Evolutionary conservation across 2,888 invertebrate species (phyloP).

Genomic region (Acronicta psi): DNA sequence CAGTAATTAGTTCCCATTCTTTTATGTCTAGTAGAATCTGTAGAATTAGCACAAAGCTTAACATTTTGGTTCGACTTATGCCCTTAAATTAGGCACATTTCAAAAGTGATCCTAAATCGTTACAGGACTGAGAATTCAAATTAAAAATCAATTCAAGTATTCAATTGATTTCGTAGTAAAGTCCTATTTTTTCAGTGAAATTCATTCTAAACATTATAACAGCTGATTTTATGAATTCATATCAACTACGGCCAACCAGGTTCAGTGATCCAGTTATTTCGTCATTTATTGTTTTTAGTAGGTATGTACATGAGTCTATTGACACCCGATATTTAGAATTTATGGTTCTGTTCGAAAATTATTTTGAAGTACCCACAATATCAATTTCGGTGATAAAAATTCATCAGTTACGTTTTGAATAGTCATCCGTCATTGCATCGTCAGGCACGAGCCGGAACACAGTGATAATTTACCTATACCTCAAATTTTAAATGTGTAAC

Average conservation of each 20-base stretch:
- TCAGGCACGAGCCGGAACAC: conserved; percentile 72
- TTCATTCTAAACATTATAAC: conserved; percentile 2
- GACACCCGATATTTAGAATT: neutral
- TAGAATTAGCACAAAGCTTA: no score
- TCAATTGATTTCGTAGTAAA: no score
- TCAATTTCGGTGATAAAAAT: conserved; percentile 12
- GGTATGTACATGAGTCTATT: no score
- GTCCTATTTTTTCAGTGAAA: no score
- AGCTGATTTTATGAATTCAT: conserved; percentile 3
- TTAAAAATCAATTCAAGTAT: no score
- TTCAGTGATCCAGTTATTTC: neutral
- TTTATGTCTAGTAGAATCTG: no score
- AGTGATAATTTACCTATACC: conserved; percentile 60
- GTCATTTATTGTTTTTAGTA: no score
- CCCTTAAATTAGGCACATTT: no score
- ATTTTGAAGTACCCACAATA: conserved; percentile 60
- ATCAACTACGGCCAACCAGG: neutral
- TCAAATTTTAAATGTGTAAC: conserved; percentile 60
- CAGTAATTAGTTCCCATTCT: no score
- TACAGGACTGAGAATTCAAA: no score
- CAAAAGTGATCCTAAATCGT: no score
- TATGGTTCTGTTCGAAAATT: neutral
- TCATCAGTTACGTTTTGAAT: conserved; percentile 58
- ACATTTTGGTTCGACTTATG: no score
- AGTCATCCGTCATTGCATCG: conserved; percentile 72